Evolutionary conservation across 2,113 vertebrate genomes (phyloP), one percentile per base, ranked within the genome.

Genomic region (Toxotes jaculatrix): DNA sequence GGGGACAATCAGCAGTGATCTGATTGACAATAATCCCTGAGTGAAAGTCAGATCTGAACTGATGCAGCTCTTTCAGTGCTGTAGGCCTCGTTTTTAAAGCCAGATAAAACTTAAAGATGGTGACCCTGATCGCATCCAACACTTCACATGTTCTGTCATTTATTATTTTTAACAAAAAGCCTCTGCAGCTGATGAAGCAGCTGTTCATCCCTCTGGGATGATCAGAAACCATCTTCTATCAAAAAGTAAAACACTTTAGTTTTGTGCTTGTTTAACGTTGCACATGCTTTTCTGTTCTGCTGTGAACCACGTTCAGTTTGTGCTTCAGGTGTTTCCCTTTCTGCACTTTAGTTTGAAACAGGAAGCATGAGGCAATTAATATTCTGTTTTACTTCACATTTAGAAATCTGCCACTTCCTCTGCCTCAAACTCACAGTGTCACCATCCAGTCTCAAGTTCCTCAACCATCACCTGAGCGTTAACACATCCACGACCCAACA

Each of bases 361-460:
- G 90, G 90, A 93, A 90, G 66, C 7, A 0, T 87, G 82, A 51
- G 59, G 74, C 14, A 86, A 84, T 31, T 7, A 0, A 49, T 49
- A 19, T 77, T 57, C 17, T 75, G 49, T 74, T 88, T 83, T 83
- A 78, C 82, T 87, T 87, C 70, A 74, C 4, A 1, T 90, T 84
- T 84, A 78, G 60, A 88, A 91, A 91, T 68, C 4, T 21, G n/a
- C 82, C 38, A 89, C 86, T 91, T 92, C 92, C 90, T 84, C 76
- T 56, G 64, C 6, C 10, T n/a, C 42, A 66, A 77, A 38, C 31
- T 61, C 63, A 71, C 40, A 0, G 2, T 82, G 77, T 83, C 51
- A 2, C 60, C 82, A 89, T 51, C 11, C 0, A 61, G 11, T 3
- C 9, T 36, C 16, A 34, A 74, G 32, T 88, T 92, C 87, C 53